A percentile compares a stretch with the other conserved stretches of the same genome.
phyloP scores from a whole-genome alignment of 2,888 invertebrate species.

The Leistus spinibarbis region DNA sequence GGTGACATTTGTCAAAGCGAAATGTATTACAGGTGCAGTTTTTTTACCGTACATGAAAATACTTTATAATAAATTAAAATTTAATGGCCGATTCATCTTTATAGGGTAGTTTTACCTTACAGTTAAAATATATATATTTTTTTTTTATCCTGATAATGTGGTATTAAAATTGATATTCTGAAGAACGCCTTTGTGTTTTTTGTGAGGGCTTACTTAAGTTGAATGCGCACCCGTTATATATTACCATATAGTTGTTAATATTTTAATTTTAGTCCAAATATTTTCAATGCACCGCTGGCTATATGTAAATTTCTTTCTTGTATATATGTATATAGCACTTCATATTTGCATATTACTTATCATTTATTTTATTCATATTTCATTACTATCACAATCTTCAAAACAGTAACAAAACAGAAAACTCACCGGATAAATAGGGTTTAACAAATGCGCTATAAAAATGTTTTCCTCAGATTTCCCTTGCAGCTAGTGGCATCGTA shows the following conservation, averaged over 20 bases:
- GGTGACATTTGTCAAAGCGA: no score
- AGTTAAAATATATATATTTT: no score
- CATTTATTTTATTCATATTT: neutral
- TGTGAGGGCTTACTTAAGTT: no score
- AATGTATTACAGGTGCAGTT: no score
- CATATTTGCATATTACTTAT: neutral
- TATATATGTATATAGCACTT: neutral
- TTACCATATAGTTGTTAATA: neutral
- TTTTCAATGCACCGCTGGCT: neutral
- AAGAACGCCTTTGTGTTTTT: no score
- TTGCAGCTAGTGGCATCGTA: neutral
- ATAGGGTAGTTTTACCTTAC: no score
- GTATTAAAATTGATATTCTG: no score
- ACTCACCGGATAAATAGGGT: neutral
- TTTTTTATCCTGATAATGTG: no score
- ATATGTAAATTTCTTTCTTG: neutral
- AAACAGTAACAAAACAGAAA: neutral
- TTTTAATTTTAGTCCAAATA: neutral
- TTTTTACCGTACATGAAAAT: no score
- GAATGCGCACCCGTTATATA: neutral
- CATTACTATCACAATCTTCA: neutral
- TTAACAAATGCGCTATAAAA: conserved; percentile 11
- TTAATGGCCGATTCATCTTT: no score
- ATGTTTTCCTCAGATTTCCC: conserved; percentile 16
- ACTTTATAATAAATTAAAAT: no score